Percentiles rank a stretch among this genome's conserved stretches.
These are phyloP conservation scores for Drosophila lini DNA, from an alignment of 1,140 invertebrate species.

Conservation along the genomic window DNA sequence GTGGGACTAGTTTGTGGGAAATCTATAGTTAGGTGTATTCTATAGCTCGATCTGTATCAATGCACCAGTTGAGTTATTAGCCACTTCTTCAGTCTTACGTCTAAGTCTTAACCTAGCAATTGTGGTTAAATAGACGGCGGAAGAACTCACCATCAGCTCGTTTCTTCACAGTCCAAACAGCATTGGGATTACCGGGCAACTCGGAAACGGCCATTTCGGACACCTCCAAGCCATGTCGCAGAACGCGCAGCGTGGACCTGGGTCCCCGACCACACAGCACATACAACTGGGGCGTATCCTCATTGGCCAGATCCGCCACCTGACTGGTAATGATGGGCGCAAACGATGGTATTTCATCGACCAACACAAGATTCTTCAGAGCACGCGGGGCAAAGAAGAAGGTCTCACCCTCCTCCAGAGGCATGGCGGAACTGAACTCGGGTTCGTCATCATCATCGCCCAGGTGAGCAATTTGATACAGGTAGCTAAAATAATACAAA, in stretches of 20 bases:
- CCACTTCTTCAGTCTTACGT: constrained; percentile 43
- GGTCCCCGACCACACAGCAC: constrained; percentile 97
- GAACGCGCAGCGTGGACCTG: constrained; percentile 95
- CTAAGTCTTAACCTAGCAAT: constrained; percentile 36
- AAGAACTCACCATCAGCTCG: constrained; percentile 90
- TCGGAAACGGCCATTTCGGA: constrained; percentile 99
- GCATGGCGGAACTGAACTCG: constrained; percentile 99
- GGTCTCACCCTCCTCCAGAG: constrained; percentile 98
- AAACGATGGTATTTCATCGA: constrained; percentile 99
- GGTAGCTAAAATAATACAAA: constrained; percentile 88
- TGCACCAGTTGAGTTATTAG: constrained; percentile 77
- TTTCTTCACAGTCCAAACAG: constrained; percentile 99
- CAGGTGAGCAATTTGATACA: constrained; percentile 99
- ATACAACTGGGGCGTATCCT: constrained; percentile 99
- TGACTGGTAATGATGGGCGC: constrained; percentile 94
- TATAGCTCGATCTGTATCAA: constrained; percentile 76
- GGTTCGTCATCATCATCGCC: constrained; percentile 99
- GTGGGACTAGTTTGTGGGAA: constrained; percentile 62
- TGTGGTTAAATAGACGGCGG: neutral
- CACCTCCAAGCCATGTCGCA: constrained; percentile 98
- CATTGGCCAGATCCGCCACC: constrained; percentile 95
- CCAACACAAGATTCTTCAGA: constrained; percentile 97
- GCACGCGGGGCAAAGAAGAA: constrained; percentile 99
- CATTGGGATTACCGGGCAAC: constrained; percentile 99
- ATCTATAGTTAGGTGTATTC: constrained; percentile 59